Evolutionary conservation across 2,888 invertebrate species (phyloP), one percentile per base, ranked within the genome.

Genomic region (Drosophila parthenogenetica): DNA sequence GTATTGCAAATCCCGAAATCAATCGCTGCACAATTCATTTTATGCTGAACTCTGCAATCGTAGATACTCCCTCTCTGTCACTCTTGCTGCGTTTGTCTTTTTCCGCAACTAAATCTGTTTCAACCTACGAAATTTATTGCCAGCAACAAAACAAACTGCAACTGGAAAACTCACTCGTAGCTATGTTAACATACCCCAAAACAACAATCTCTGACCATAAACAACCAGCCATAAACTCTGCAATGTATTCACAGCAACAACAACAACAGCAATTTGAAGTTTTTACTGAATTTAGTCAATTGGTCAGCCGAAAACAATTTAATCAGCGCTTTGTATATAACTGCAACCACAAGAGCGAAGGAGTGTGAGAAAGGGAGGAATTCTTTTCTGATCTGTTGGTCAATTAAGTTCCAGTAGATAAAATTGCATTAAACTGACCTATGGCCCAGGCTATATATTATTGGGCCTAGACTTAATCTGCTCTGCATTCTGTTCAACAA

Each of bases 381-480:
- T 37, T 22, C 35, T 13, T 8, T 37, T 46, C 45, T 43, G 62
- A 63, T 35, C 49, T 59, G 62, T 67, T 60, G 68, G 64, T 70
- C 81, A 87, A 82, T 85, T 85, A 85, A 77, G 71, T 83, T 87
- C 55, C 85, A 81, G 87, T 69, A 73, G 77, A 82, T 85, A 80
- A 87, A 87, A 70, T 69, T 81, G 77, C 77, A 79, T 81, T 73
- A 70, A 71, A 51, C 43, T 66, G 78, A 69, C 59, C 73, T 65
- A 60, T 78, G 78, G 78, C 83, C 81, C 67, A 49, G 71, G 71
- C 68, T 53, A 48, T 57, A n/a, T 14, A 37, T 19, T 29, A 29
- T 29, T 25, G 32, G 16, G 29, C 50, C 48, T 22, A 55, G 43
- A 61, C 65, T 73, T 74, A 74, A 73, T 70, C 61, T 54, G 32